Conservation (phyloP, 2,888 invertebrate species). For the Phrixothrix hirtus region DNA sequence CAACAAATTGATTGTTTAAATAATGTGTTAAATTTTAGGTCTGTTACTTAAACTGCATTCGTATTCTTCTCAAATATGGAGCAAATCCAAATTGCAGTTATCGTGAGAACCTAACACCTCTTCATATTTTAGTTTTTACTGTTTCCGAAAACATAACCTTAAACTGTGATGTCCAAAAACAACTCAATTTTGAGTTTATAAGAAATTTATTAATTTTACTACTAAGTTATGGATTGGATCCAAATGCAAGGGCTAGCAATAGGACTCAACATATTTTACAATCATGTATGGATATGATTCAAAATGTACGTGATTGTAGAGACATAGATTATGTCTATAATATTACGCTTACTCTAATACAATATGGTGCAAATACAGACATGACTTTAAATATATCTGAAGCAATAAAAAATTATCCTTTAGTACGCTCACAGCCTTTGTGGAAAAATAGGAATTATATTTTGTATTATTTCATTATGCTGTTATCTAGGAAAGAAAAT, state of each 20-base stretch:
- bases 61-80: conserved; percentile 69
- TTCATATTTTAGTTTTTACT: conserved; percentile 72
- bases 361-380: conserved; percentile 76
- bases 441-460: conserved; percentile 66
- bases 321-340: conserved; percentile 73
- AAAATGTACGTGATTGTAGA: conserved; percentile 66
- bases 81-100: conserved; percentile 76
- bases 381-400: conserved; percentile 61
- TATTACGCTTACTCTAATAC: conserved; percentile 70
- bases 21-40: conserved; percentile 61
- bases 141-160: conserved; percentile 72
- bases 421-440: conserved; percentile 52
- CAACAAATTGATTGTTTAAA: conserved; percentile 2
- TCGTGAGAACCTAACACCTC: conserved; percentile 68
- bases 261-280: conserved; percentile 72
- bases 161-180: conserved; percentile 68
- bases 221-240: conserved; percentile 70
- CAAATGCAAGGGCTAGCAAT: conserved; percentile 62
- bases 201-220: conserved; percentile 68
- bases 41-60: conserved; percentile 71
- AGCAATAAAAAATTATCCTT: conserved; percentile 52
- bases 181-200: conserved; percentile 70
- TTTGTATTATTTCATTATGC: conserved; percentile 71
- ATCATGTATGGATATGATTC: conserved; percentile 71
- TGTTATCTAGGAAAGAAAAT: conserved; percentile 69